A percentile compares a stretch with the other conserved stretches of the same genome.
Evolutionary conservation across 2,888 invertebrate genomes (phyloP).

Genomic region (Erpobdella octoculata): DNA sequence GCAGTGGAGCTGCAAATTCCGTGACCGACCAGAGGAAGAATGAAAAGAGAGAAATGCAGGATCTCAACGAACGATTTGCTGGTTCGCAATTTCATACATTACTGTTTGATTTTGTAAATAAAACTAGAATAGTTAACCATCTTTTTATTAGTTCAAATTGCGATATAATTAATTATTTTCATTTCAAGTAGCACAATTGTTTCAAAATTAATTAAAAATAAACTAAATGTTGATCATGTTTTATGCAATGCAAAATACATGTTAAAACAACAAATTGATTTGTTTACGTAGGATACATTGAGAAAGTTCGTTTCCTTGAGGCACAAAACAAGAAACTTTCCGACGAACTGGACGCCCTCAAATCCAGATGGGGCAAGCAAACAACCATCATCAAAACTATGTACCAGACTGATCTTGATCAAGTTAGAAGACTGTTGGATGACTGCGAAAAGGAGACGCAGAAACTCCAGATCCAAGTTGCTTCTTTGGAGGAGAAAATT

Average conservation of each 20-base stretch:
- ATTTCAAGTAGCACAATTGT: too few relatives aligned
- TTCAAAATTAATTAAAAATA: too few relatives aligned
- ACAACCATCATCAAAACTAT: constrained; percentile 41
- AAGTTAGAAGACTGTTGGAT: constrained; percentile 50
- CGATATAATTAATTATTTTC: too few relatives aligned
- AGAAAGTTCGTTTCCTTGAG: constrained; percentile 53
- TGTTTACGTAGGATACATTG: constrained; percentile 50
- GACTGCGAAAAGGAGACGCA: constrained; percentile 54
- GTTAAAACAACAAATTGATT: not conserved
- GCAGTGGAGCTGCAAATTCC: constrained; percentile 10
- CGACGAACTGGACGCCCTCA: constrained; percentile 48
- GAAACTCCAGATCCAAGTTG: constrained; percentile 53
- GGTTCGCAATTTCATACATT: constrained; percentile 35
- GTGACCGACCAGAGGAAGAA: constrained; percentile 51
- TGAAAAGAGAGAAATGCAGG: constrained; percentile 56
- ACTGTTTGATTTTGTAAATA: not conserved
- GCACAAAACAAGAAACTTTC: constrained; percentile 52
- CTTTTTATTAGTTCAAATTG: too few relatives aligned
- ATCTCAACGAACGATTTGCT: constrained; percentile 56
- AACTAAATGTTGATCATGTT: too few relatives aligned
- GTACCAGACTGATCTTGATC: constrained; percentile 30
- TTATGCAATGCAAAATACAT: too few relatives aligned
- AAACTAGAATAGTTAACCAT: too few relatives aligned
- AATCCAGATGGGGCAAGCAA: constrained; percentile 39
- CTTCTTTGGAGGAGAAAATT: constrained; percentile 53